Base-by-base conservation (phyloP, 2,113 vertebrate genomes). In the Carassius auratus region DNA sequence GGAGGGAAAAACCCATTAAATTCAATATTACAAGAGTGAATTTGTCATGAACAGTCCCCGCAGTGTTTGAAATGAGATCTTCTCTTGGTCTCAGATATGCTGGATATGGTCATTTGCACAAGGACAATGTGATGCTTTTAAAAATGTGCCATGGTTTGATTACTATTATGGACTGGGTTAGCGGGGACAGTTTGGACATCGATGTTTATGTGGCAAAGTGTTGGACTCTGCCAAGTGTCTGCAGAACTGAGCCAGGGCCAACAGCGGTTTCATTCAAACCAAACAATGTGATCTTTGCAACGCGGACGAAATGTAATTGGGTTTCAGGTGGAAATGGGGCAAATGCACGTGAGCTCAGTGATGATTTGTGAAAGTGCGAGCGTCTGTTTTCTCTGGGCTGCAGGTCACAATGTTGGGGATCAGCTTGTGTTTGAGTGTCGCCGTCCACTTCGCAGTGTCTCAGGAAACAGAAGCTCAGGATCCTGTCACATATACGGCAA, bases 401-500 rank as follows among this genome's bases (percentile, higher is more conserved):
- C 21, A 83, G 81, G 33, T 94, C 94, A 96, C 90, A 85, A 99
- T 99, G 97, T 93, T 96, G 94, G 94, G 95, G 90, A 93, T 93
- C 91, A 95, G 92, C 93, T 95, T 96, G 93, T 97, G 93, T 5
- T 94, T 95, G 89, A 94, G 96, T 90, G 85, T 96, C 38, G 68
- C 50, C 91, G 93, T 97, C 86, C 92, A 92, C 85, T 90, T 95
- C 75, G 95, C 95, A 84, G 90, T 95, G 73, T 94, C 96, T 73
- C 97, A 99, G 93, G 96, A 97, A 89, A 90, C 93, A 0, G 97
- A 97, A 88, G 91, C 93, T 0, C 97, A 97, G 86, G 98, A 98
- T 93, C 97, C 97, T 82, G 93, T 98, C 93, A 97, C 96, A 0
- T 98, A 97, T 91, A 97, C 96, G 92, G 98, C 97, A 94, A 98